Evolutionary conservation across 1,140 invertebrate genomes (phyloP).

Genomic region (Bathynomus jamesi): DNA sequence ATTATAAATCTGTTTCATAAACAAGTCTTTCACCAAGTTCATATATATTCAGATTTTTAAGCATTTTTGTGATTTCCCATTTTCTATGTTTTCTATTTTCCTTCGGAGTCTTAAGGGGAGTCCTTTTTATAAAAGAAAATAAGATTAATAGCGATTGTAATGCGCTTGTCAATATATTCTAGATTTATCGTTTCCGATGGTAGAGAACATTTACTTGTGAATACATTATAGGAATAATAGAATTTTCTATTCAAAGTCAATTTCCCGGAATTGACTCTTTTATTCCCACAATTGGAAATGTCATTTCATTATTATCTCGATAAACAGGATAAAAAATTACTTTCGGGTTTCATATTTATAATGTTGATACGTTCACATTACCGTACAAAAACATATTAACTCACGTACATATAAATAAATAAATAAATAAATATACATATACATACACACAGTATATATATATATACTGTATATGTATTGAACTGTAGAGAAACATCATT

Average conservation of each 20-base stretch:
- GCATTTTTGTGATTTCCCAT: too few relatives aligned
- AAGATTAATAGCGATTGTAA: background rate
- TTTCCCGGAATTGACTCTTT: background rate
- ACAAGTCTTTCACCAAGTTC: too few relatives aligned
- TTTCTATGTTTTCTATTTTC: too few relatives aligned
- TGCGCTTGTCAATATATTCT: background rate
- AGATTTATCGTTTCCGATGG: background rate
- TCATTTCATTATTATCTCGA: background rate
- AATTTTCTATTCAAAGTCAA: conserved; percentile 1
- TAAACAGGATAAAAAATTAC: too few relatives aligned
- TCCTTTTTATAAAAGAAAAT: background rate
- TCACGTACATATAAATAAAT: background rate
- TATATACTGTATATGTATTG: too few relatives aligned
- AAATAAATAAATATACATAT: background rate
- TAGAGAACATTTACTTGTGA: background rate
- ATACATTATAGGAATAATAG: background rate
- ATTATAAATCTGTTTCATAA: too few relatives aligned
- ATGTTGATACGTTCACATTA: too few relatives aligned
- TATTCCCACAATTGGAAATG: background rate
- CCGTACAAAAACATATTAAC: background rate
- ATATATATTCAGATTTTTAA: too few relatives aligned
- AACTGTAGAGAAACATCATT: too few relatives aligned
- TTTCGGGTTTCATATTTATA: too few relatives aligned
- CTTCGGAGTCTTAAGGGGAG: too few relatives aligned
- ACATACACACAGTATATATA: background rate